phyloP scores from a whole-genome alignment of 2,888 invertebrate species.

The Diaperis boleti region DNA sequence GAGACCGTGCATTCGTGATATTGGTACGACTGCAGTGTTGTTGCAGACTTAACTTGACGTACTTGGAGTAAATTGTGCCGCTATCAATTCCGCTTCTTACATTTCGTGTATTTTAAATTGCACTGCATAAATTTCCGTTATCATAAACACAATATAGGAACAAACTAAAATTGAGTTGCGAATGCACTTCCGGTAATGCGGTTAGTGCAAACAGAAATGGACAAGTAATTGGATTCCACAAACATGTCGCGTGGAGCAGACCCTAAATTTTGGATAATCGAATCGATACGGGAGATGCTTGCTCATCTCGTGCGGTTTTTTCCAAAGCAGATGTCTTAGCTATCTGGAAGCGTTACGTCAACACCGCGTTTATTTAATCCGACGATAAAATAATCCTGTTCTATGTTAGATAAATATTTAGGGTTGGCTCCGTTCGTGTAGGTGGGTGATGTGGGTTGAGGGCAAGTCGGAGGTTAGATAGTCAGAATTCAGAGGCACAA shows the following conservation, averaged over 20 bases:
- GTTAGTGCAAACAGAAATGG: conserved; percentile 43
- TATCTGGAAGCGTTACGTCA: conserved; percentile 3
- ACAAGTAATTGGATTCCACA: conserved; percentile 39
- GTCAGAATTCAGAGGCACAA: background rate
- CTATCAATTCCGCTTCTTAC: background rate
- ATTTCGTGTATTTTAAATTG: conserved; percentile 36
- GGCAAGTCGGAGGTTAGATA: conserved; percentile 16
- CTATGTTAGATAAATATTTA: conserved; percentile 28
- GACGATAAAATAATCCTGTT: conserved; percentile 20
- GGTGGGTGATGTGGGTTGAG: conserved; percentile 24
- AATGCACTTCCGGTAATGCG: conserved; percentile 44
- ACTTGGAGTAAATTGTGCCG: background rate
- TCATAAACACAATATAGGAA: conserved; percentile 35
- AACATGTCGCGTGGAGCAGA: conserved; percentile 16
- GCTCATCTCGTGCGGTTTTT: background rate
- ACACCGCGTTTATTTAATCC: conserved; percentile 24
- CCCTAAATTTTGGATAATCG: conserved; percentile 1
- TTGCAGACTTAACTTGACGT: no score
- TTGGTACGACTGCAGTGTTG: conserved; percentile 2
- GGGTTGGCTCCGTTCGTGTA: conserved; percentile 18
- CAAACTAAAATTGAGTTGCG: conserved; percentile 42
- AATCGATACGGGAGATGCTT: conserved; percentile 1
- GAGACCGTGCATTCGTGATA: background rate
- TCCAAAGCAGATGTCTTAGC: conserved; percentile 5
- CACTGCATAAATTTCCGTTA: conserved; percentile 39